phyloP scores from a whole-genome alignment of 2,113 vertebrate species.

The Rostratula benghalensis region DNA sequence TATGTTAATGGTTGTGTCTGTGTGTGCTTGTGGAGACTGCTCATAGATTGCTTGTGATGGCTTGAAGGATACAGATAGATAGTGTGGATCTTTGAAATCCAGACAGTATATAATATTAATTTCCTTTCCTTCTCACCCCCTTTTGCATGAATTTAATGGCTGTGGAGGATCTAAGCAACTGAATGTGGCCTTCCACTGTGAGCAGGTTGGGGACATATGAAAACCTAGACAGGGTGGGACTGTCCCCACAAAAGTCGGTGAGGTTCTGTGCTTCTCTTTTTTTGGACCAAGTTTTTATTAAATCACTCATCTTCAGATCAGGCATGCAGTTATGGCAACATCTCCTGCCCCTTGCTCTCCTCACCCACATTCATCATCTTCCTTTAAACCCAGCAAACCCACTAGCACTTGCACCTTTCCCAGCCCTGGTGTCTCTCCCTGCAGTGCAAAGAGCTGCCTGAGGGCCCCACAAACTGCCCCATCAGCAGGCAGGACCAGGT shows the following conservation, averaged over 20 bases:
- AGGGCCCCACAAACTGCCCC: not conserved
- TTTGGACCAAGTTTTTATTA: not conserved
- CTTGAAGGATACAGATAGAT: conserved; percentile 40
- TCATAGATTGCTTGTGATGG: conserved; percentile 24
- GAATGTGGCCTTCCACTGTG: not conserved
- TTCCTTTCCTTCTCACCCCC: not conserved
- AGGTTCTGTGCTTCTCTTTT: not conserved
- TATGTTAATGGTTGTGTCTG: conserved; percentile 68
- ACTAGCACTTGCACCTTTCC: not conserved
- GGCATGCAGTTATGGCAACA: not conserved
- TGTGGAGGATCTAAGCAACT: not conserved
- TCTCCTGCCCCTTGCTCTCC: not conserved
- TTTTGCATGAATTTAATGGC: conserved; percentile 17
- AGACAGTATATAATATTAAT: not conserved
- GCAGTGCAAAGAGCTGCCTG: rapidly evolving
- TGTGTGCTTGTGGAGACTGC: conserved; percentile 10
- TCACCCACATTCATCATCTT: not conserved
- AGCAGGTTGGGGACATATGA: not conserved
- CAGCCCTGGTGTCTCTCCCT: not conserved
- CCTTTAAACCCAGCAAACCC: not conserved
- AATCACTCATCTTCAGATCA: not conserved
- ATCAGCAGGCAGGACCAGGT: not conserved
- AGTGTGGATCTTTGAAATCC: conserved; percentile 5
- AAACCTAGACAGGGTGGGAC: not conserved
- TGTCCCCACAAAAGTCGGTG: not conserved